phyloP scores from a whole-genome alignment of 2,888 invertebrate genomes.

The Torymus aiolomorphi region DNA sequence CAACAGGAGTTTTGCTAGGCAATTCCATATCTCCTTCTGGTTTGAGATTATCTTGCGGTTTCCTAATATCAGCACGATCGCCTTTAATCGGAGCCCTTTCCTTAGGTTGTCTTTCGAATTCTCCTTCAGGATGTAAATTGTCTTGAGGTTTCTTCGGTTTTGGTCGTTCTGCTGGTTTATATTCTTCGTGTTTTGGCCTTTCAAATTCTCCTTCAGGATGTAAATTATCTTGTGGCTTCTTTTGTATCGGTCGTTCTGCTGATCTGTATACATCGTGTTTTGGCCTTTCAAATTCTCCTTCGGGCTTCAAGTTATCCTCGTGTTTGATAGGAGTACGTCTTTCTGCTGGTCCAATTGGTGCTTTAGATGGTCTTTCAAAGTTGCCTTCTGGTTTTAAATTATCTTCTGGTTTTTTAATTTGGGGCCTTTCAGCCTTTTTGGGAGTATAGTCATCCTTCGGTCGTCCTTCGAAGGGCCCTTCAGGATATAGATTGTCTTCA shows the following conservation, averaged over 20 bases:
- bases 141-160: constrained; percentile 69
- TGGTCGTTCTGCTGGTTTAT: constrained; percentile 74
- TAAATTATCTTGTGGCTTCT: constrained; percentile 77
- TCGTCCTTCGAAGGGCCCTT: constrained; percentile 76
- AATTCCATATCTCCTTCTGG: constrained; percentile 61
- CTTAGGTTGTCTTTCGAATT: constrained; percentile 68
- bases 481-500: constrained; percentile 76
- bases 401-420: constrained; percentile 79
- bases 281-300: constrained; percentile 74
- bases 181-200: constrained; percentile 68
- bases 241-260: constrained; percentile 74
- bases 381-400: constrained; percentile 78
- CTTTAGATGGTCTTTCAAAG: constrained; percentile 75
- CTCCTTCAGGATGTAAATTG: constrained; percentile 47
- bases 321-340: constrained; percentile 77
- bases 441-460: constrained; percentile 66
- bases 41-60: constrained; percentile 76
- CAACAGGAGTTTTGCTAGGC: constrained; percentile 74
- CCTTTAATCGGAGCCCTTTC: constrained; percentile 71
- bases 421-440: constrained; percentile 71
- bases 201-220: constrained; percentile 76
- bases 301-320: constrained; percentile 77
- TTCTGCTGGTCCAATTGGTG: constrained; percentile 74
- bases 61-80: constrained; percentile 75
- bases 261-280: constrained; percentile 61